Evolutionary conservation across 2,797 vertebrate species (phyloP).

Genomic region (Platyrinchus mystaceus): DNA sequence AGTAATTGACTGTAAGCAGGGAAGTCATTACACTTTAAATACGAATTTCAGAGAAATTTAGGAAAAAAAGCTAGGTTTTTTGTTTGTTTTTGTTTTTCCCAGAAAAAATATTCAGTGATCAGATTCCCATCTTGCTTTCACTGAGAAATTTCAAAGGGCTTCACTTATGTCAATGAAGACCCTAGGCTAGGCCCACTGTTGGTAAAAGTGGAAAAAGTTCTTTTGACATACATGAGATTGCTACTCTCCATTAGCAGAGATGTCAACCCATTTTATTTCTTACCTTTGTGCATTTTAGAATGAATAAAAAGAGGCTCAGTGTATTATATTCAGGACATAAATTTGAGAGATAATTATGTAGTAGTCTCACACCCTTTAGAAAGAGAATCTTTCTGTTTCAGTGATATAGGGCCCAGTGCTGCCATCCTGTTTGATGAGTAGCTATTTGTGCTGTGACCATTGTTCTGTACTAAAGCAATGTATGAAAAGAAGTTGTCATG

Average conservation of each 20-base stretch:
- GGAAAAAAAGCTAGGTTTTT: not conserved
- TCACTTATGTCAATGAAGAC: not conserved
- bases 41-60: not conserved
- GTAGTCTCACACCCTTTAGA: not conserved
- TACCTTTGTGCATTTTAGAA: not conserved
- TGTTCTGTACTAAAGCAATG: not conserved
- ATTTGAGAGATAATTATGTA: not conserved
- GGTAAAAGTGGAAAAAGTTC: not conserved
- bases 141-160: not conserved
- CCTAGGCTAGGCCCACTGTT: not conserved
- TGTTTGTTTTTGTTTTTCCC: not conserved
- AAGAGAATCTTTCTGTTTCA: not conserved
- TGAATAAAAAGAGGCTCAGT: not conserved
- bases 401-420: not conserved
- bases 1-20: not conserved
- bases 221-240: not conserved
- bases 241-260: not conserved
- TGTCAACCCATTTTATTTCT: not conserved
- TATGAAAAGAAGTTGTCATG: not conserved
- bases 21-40: constrained; percentile 38
- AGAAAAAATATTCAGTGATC: not conserved
- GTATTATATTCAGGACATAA: not conserved
- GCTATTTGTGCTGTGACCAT: not conserved
- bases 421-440: not conserved
- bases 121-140: not conserved